Evolutionary conservation across 1,140 invertebrate genomes (phyloP).

Genomic region (Chelonus insularis): DNA sequence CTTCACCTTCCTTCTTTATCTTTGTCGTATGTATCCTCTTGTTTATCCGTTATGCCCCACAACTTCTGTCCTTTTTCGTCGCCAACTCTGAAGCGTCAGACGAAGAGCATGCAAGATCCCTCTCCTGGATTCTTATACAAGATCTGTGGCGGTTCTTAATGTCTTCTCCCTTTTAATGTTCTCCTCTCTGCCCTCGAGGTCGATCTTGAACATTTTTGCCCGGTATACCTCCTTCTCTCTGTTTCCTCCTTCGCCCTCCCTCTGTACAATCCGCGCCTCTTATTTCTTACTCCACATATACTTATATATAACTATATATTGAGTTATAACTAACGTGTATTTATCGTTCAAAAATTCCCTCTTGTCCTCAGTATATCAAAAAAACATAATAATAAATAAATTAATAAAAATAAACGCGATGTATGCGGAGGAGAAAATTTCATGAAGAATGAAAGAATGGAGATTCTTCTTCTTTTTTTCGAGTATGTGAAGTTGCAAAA

Average conservation of each 20-base stretch:
- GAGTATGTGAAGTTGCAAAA: too few relatives aligned
- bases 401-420: conserved; percentile 10
- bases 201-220: conserved; percentile 56
- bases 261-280: conserved; percentile 22
- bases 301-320: conserved; percentile 56
- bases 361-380: conserved; percentile 29
- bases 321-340: conserved; percentile 55
- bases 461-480: too few relatives aligned
- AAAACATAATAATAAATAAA: conserved; percentile 13
- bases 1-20: not conserved
- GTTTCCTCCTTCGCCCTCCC: conserved; percentile 25
- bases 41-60: conserved; percentile 17
- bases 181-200: conserved; percentile 56
- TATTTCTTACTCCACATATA: too few relatives aligned
- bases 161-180: conserved; percentile 59
- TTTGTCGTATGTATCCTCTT: conserved; percentile 1
- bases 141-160: conserved; percentile 59
- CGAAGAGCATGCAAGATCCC: conserved; percentile 3
- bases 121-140: conserved; percentile 50
- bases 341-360: conserved; percentile 53
- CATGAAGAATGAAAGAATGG: too few relatives aligned
- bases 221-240: conserved; percentile 32
- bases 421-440: conserved; percentile 20
- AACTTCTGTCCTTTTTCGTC: conserved; percentile 30
- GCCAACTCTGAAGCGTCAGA: conserved; percentile 3